Conservation (phyloP, 2,888 invertebrate species). For the Chloromyia formosa region DNA sequence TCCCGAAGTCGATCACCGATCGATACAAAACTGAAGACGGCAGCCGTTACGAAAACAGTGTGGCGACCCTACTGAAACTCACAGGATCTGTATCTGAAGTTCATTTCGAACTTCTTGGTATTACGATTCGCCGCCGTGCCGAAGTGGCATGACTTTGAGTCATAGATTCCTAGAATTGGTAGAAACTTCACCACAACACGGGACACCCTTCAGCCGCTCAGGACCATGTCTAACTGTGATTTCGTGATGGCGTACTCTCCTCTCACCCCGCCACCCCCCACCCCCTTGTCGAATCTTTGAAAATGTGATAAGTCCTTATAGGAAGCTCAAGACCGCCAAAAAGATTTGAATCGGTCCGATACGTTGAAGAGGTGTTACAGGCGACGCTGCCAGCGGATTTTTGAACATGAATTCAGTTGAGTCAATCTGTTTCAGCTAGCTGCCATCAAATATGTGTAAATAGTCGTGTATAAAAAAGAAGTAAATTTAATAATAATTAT, state of each 20-base stretch:
- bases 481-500: conserved; percentile 10
- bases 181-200: neutral
- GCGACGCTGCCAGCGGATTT: no score
- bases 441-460: neutral
- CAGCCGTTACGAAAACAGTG: conserved; percentile 72
- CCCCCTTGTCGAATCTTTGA: neutral
- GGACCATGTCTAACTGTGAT: conserved; percentile 37
- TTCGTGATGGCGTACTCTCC: conserved; percentile 3
- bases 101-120: conserved; percentile 13
- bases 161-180: neutral
- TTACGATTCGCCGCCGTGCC: neutral
- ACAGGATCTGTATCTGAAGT: neutral
- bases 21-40: conserved; percentile 69
- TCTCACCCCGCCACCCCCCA: no score
- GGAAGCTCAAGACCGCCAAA: neutral
- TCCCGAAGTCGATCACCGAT: conserved; percentile 58
- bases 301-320: conserved; percentile 19
- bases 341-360: conserved; percentile 13
- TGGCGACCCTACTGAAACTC: conserved; percentile 75
- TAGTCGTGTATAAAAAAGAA: neutral
- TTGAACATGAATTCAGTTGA: neutral
- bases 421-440: neutral
- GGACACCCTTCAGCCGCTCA: neutral
- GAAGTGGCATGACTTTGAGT: neutral
- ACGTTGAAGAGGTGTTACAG: neutral